Evolutionary conservation across 2,797 vertebrate genomes (phyloP).

Genomic region (Parambassis ranga): DNA sequence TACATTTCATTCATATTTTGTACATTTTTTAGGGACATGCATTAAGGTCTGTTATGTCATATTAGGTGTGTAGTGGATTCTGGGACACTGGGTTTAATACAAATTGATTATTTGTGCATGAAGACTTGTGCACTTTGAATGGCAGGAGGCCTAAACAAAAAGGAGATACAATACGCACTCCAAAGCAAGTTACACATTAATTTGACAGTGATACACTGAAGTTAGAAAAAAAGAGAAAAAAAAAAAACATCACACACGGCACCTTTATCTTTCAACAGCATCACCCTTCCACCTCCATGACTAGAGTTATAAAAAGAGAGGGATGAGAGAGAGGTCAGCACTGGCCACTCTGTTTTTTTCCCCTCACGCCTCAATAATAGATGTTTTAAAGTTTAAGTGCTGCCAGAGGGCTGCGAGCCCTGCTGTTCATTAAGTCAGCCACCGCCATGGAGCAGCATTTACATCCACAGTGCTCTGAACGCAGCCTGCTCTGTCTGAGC

Average conservation of each 20-base stretch:
- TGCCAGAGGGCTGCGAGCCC: constrained; percentile 89
- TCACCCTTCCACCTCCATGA: constrained; percentile 46
- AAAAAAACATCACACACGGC: constrained; percentile 1
- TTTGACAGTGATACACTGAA: background rate
- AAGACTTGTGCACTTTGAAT: too few species aligned
- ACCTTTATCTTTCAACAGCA: constrained; percentile 31
- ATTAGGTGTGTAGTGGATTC: too few species aligned
- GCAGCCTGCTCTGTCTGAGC: constrained; percentile 63
- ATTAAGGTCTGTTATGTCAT: too few species aligned
- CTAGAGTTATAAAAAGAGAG: constrained; percentile 63
- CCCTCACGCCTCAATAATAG: constrained; percentile 92
- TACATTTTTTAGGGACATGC: too few species aligned
- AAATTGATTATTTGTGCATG: too few species aligned
- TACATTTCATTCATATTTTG: too few species aligned
- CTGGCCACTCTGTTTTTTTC: constrained; percentile 88
- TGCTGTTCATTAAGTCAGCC: constrained; percentile 96
- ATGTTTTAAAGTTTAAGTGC: constrained; percentile 99
- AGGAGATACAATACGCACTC: background rate
- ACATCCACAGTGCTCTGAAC: constrained; percentile 85
- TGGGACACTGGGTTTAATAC: too few species aligned
- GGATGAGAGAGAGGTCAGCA: constrained; percentile 87
- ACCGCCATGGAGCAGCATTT: constrained; percentile 89
- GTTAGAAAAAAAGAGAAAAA: constrained; percentile 14
- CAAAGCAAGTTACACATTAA: constrained; percentile 1
- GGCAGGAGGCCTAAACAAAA: background rate